A percentile compares a stretch with the other conserved stretches of the same genome.
Conservation (phyloP, 2,113 vertebrate species). For the Paedocypris sp. region DNA sequence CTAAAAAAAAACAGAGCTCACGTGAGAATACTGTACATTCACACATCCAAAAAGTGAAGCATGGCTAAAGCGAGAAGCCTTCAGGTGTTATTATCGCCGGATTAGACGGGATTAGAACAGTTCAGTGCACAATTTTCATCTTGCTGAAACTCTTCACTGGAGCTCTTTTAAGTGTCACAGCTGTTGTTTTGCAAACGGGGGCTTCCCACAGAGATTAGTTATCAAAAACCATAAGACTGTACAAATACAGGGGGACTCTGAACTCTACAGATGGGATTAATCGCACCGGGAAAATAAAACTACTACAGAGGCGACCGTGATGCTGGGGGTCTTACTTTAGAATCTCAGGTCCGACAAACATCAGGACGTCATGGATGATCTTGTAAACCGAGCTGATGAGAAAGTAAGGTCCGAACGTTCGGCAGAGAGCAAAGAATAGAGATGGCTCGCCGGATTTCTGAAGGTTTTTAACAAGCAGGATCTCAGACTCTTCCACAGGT, state of each 20-base stretch:
- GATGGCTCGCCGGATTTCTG: conserved; percentile 67
- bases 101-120: conserved; percentile 4
- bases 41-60: background rate
- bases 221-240: background rate
- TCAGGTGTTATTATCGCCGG: background rate
- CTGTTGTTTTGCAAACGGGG: background rate
- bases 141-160: background rate
- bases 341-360: conserved; percentile 85
- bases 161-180: background rate
- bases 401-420: conserved; percentile 89
- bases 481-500: conserved; percentile 73
- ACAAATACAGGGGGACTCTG: background rate
- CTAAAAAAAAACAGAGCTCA: conserved; percentile 45
- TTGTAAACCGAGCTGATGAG: conserved; percentile 88
- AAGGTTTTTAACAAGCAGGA: conserved; percentile 65
- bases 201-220: background rate
- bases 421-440: conserved; percentile 77
- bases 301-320: background rate
- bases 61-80: background rate
- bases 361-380: conserved; percentile 81
- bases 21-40: background rate
- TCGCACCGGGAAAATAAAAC: background rate
- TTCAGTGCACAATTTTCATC: background rate
- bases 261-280: background rate
- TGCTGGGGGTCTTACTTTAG: conserved; percentile 59